These are phyloP conservation scores for Anhinga rufa DNA, from an alignment of 2,113 vertebrate genomes.

Conservation along the genomic window DNA sequence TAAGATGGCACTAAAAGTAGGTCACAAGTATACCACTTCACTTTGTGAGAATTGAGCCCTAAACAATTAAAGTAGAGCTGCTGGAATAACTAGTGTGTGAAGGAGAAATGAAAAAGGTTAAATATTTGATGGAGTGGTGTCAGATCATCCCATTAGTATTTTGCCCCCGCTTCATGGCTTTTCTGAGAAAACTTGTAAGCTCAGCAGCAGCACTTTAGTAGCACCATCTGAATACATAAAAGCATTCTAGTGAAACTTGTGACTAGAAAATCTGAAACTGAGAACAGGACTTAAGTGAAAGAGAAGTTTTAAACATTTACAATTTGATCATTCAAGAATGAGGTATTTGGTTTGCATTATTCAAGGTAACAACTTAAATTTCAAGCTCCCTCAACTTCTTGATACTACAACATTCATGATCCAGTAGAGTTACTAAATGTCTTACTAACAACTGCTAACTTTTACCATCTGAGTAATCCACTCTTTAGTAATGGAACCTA, in stretches of 20 bases:
- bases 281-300: neutral
- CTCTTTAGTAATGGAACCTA: neutral
- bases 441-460: neutral
- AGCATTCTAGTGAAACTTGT: neutral
- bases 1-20: neutral
- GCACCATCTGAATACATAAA: conserved; percentile 9
- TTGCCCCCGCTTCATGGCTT: conserved; percentile 11
- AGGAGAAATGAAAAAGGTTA: conserved; percentile 45
- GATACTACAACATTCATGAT: neutral
- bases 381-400: neutral
- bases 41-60: conserved; percentile 9
- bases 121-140: conserved; percentile 55
- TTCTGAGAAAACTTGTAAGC: conserved; percentile 18
- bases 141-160: conserved; percentile 40
- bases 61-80: conserved; percentile 37
- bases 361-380: neutral
- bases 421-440: neutral
- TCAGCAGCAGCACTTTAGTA: conserved; percentile 12
- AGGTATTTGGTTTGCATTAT: neutral
- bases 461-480: neutral
- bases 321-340: neutral
- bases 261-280: conserved; percentile 8
- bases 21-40: neutral
- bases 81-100: conserved; percentile 14
- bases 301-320: neutral